Percentiles rank a stretch among this genome's conserved stretches.
Evolutionary conservation across 37 sponge, comb jelly and placozoan species (phyloP).

Genomic region (Bolinopsis microptera): DNA sequence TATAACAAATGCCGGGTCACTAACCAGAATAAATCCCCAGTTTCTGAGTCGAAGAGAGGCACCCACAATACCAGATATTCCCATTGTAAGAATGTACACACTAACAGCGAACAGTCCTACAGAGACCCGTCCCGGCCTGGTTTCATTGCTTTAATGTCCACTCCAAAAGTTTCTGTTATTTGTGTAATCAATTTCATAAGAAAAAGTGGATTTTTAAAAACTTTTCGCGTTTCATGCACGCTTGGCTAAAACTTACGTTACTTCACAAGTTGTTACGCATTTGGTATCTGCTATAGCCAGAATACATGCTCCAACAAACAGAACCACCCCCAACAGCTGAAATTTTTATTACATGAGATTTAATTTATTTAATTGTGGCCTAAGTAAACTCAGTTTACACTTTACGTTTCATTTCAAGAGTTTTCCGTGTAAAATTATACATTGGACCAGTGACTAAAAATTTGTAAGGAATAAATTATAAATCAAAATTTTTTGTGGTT

Average conservation of each 20-base stretch:
- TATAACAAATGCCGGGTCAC: too few relatives aligned
- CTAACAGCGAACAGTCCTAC: background rate
- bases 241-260: constrained; percentile 5
- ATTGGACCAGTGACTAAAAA: too few relatives aligned
- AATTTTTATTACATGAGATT: background rate
- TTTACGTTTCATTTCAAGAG: too few relatives aligned
- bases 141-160: too few relatives aligned
- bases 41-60: constrained; percentile 2
- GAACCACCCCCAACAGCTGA: background rate
- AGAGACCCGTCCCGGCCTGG: background rate
- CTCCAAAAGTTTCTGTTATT: too few relatives aligned
- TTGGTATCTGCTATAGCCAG: background rate
- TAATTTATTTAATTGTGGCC: background rate
- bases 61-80: background rate
- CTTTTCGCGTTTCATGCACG: too few relatives aligned
- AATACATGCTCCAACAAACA: background rate
- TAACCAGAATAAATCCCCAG: constrained; percentile 1
- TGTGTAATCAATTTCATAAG: too few relatives aligned
- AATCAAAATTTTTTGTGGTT: too few relatives aligned
- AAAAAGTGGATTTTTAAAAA: too few relatives aligned
- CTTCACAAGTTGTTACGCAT: background rate
- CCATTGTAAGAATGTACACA: background rate
- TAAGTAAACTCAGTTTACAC: background rate
- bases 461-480: too few relatives aligned
- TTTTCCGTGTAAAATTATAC: too few relatives aligned